Evolutionary conservation across 2,113 vertebrate genomes (phyloP), one percentile per base, ranked within the genome.

Genomic region (Bujurquina vittata): DNA sequence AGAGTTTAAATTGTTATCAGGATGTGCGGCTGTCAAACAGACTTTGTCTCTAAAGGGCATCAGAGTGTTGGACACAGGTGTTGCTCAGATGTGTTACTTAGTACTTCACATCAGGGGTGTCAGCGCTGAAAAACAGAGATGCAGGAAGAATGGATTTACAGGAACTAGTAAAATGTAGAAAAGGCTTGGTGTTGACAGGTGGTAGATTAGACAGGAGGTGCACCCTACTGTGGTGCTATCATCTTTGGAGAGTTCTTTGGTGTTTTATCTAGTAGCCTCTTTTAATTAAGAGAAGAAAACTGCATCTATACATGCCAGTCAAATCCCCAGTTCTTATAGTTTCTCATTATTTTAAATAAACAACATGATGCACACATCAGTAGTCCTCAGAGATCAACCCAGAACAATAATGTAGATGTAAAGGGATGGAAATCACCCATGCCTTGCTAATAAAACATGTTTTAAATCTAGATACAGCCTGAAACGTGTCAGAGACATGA

Each of bases 1-100:
- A 4, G 10, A 18, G 54, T 73, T 17, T 54, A 23, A n/a, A 11
- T 4, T 26, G 74, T 82, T 92, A 90, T 89, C 87, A 29, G 84
- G 65, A 72, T 3, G 55, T 26, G 35, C 46, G 33, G 12, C 31
- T 40, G 83, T 87, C 81, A 87, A 49, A 52, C 3, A 29, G 22
- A 79, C 17, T 33, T 11, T 22, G 59, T 61, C 8, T 80, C 26
- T 57, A 59, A 83, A 80, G 54, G 18, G 57, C 58, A 79, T 65
- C 55, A 56, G 33, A 33, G 14, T 58, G 17, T 12, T 22, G 55
- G 20, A 52, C 17, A 17, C 46, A 14, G 49, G 17, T 14, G 49
- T 54, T 49, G 40, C 3, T 72, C 10, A 2, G 43, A 31, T 17
- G 5, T 2, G 26, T 72, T n/a, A 72, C 26, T 54, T 26, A 8